Evolutionary conservation across 2,888 invertebrate species (phyloP).

Genomic region (Belgica antarctica): DNA sequence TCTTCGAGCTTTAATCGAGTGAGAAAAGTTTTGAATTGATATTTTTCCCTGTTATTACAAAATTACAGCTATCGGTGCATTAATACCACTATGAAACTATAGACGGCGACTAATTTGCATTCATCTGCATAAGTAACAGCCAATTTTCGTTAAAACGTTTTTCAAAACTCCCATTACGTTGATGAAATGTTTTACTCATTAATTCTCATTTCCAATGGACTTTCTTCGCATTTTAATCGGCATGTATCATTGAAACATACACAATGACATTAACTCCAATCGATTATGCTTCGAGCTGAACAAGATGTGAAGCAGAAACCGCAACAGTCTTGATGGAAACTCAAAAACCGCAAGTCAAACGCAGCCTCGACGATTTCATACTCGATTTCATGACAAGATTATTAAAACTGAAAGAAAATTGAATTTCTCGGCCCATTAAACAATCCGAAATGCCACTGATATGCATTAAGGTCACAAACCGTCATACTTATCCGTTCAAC

Average conservation of each 20-base stretch:
- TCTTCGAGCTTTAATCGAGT: background rate
- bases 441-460: background rate
- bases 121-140: conserved; percentile 21
- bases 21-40: too few relatives aligned
- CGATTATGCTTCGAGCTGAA: background rate
- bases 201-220: conserved; percentile 39
- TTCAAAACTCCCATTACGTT: conserved; percentile 34
- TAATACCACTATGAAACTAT: background rate
- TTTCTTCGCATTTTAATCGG: conserved; percentile 25
- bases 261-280: background rate
- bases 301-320: background rate
- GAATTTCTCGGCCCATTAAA: too few relatives aligned
- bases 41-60: background rate
- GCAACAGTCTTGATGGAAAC: background rate
- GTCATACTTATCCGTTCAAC: background rate
- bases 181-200: background rate
- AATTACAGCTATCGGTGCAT: background rate
- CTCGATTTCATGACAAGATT: conserved; percentile 16
- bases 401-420: too few relatives aligned
- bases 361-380: background rate
- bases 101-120: conserved; percentile 26
- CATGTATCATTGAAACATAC: background rate
- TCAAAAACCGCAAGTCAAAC: background rate
- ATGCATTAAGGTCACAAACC: background rate
- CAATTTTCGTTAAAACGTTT: conserved; percentile 16